Evolutionary conservation across 1,140 invertebrate species (phyloP).

Genomic region (Rhopalosiphum padi): DNA sequence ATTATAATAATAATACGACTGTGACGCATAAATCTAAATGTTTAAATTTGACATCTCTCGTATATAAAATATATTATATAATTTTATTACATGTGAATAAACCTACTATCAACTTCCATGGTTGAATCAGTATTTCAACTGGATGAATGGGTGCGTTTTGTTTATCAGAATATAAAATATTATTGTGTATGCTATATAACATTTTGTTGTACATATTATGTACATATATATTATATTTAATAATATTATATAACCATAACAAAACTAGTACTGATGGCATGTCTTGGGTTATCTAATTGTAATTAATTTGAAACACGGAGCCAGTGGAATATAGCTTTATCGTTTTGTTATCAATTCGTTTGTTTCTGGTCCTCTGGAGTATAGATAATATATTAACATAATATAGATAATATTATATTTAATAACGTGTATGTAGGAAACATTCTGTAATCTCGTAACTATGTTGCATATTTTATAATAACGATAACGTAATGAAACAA

Average conservation of each 20-base stretch:
- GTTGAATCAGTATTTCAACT: too few relatives aligned
- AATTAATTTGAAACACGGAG: conserved; percentile 6
- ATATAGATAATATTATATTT: neutral
- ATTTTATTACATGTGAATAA: neutral
- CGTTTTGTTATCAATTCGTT: conserved; percentile 32
- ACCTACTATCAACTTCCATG: neutral
- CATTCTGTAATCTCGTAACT: neutral
- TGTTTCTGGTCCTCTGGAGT: neutral
- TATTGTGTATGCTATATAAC: neutral
- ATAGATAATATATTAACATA: neutral
- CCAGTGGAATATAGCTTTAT: neutral
- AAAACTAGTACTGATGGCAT: neutral
- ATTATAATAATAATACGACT: neutral
- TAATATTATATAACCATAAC: neutral
- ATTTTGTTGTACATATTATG: neutral
- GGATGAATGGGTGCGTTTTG: neutral
- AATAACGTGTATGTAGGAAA: neutral
- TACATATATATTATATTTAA: neutral
- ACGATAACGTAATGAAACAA: neutral
- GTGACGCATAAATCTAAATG: neutral
- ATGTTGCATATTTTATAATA: neutral
- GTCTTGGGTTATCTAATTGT: conserved; percentile 29
- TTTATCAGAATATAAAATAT: neutral
- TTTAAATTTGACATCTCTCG: too few relatives aligned
- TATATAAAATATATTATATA: neutral